Evolutionary conservation across 2,888 invertebrate genomes (phyloP), one percentile per base, ranked within the genome.

Genomic region (Gisinianus flammeolus): DNA sequence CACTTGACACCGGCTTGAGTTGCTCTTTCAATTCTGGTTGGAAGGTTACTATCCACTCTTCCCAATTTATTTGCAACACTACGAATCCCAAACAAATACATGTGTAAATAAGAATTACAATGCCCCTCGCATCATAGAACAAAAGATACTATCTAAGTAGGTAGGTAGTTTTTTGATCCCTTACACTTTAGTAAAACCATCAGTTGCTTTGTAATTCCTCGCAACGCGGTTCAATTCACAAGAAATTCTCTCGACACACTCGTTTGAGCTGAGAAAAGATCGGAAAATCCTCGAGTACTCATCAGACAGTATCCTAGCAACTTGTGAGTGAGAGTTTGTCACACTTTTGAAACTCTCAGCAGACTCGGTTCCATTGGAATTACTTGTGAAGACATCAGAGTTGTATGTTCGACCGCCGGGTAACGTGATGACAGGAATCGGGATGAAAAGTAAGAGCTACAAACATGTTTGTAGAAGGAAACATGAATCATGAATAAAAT

Each of bases 201-300:
- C 79, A 62, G 44, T 44, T 6, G 30, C 70, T 35, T 73, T 79
- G 62, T 71, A 78, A 22, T 69, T 67, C 26, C 71, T 75, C 3
- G 79, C 70, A 10, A 79, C 77, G 12, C 75, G 52, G 10, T 56
- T 66, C 10, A 79, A 16, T 69, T 79, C 79, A 52, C 79, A 79
- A 28, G 79, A 77, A 31, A 79, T 77, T 33, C 79, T 70, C 33
- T 79, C 79, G 12, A 79, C 75, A 35, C 79, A 79, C 28, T 79
- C 77, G 0, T 64, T 44, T 1, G 79, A 77, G 30, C 54, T 54
- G 69, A 76, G 24, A 33, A 76, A 69, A 19, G 56, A 31, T 35
- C 30, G 56, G 62, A 76, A 76, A 2, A 69, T 33, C 24, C 76
- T 30, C 4, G 56, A 12, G 26, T 76, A 76, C 26, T 76, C 76